Conservation (phyloP, 2,888 invertebrate species). For the Erannis defoliaria region DNA sequence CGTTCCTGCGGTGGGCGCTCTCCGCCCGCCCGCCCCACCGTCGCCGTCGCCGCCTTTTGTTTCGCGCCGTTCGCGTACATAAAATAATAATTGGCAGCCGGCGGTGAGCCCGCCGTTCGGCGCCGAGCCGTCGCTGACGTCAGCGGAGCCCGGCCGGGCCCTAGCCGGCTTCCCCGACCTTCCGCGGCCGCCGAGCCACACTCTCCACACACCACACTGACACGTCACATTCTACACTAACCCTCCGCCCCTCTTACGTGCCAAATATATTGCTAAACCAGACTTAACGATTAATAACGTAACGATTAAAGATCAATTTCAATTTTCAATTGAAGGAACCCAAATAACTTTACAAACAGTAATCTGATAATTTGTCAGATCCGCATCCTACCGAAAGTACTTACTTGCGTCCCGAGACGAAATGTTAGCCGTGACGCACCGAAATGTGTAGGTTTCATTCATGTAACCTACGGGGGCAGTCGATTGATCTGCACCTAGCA, state of each 20-base stretch:
- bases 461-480: conserved; percentile 75
- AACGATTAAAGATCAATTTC: too few species aligned
- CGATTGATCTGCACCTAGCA: conserved; percentile 78
- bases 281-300: conserved; percentile 49
- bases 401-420: conserved; percentile 47
- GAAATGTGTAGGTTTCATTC: conserved; percentile 80
- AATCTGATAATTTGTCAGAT: conserved; percentile 14
- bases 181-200: conserved; percentile 72
- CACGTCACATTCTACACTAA: conserved; percentile 74
- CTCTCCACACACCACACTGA: conserved; percentile 72
- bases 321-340: conserved; percentile 11
- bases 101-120: conserved; percentile 77
- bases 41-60: conserved; percentile 78
- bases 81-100: conserved; percentile 83
- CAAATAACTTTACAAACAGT: conserved; percentile 20
- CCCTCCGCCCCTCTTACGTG: conserved; percentile 74
- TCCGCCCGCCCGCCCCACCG: conserved; percentile 81
- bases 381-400: conserved; percentile 39
- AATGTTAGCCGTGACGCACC: conserved; percentile 63
- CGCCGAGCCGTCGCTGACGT: conserved; percentile 84
- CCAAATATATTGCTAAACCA: conserved; percentile 67
- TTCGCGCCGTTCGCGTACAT: conserved; percentile 80
- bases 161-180: conserved; percentile 83
- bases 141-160: conserved; percentile 79
- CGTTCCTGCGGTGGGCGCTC: conserved; percentile 85